Base-by-base conservation (phyloP, 2,888 invertebrate genomes). In the Parnassius glacialis region DNA sequence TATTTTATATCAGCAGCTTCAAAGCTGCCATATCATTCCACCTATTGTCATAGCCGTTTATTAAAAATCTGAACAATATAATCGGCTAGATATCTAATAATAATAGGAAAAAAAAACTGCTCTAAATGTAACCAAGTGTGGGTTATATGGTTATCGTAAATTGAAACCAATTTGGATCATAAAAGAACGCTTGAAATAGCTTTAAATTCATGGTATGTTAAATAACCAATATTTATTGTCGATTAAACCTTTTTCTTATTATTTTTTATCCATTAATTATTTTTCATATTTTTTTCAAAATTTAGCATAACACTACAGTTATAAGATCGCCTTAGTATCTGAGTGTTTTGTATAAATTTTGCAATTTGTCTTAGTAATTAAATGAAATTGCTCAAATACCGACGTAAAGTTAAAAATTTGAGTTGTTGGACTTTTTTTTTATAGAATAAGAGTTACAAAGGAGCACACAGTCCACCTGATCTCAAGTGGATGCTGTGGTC, bases 81-180 rank as follows among this genome's bases (percentile, higher is more conserved):
- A 12, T 34, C 25, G 62, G 55, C 59, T 47, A 59, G 50, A 58
- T 62, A 55, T 58, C 12, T 9, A 25, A 44, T 34, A 44, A 41
- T 42, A 34, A 47, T 41, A 51, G 45, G 12, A 47, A 42, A 47
- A 42, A 5, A 64, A 60, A 61, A 65, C 59, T 64, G 62, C 63
- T 65, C 59, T 63, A 65, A 70, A 70, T 69, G 70, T 65, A 59
- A 68, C 69, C 67, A 64, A 61, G 65, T 68, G 63, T 65, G 48
- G 53, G 62, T 53, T 53, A 66, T 68, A 68, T 59, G 59, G 43
- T 55, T 48, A 63, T 63, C 48, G 51, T 34, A 25, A 52, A 63
- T 51, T 47, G 45, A 47, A 59, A 63, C 59, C 55, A 16, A 57
- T 47, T 45, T 60, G 61, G 47, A 34, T 65, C 56, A 56, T 61